These are phyloP conservation scores for Chymomyza amoena DNA, from an alignment of 2,888 invertebrate species.

Conservation along the genomic window DNA sequence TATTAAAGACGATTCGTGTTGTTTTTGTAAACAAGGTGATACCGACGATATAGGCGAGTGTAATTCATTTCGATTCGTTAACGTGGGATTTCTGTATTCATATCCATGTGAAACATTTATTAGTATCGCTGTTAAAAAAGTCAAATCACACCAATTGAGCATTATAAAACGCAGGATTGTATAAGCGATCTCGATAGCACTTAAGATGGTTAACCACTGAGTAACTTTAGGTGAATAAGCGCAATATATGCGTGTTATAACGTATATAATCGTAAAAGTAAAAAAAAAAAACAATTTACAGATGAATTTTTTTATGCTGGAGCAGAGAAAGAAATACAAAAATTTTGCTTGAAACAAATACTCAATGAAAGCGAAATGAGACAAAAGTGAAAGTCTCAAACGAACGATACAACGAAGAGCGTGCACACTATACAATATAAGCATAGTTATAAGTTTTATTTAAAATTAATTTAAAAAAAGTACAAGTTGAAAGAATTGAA, in stretches of 20 bases:
- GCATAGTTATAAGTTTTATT: no score
- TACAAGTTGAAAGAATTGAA: neutral
- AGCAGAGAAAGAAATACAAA: neutral
- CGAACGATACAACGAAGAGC: neutral
- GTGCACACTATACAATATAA: neutral
- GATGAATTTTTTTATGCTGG: neutral
- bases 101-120: neutral
- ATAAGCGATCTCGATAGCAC: neutral
- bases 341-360: neutral
- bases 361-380: neutral
- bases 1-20: constrained; percentile 18
- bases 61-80: neutral
- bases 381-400: neutral
- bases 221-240: neutral
- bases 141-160: neutral
- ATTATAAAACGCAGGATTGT: neutral
- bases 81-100: neutral
- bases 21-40: neutral
- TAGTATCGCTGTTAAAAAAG: neutral
- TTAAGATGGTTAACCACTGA: neutral
- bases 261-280: neutral
- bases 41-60: neutral
- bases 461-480: no score
- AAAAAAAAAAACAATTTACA: neutral
- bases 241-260: neutral